Base-by-base conservation (phyloP, 2,797 vertebrate species). In the Lepilemur ruficaudatus region DNA sequence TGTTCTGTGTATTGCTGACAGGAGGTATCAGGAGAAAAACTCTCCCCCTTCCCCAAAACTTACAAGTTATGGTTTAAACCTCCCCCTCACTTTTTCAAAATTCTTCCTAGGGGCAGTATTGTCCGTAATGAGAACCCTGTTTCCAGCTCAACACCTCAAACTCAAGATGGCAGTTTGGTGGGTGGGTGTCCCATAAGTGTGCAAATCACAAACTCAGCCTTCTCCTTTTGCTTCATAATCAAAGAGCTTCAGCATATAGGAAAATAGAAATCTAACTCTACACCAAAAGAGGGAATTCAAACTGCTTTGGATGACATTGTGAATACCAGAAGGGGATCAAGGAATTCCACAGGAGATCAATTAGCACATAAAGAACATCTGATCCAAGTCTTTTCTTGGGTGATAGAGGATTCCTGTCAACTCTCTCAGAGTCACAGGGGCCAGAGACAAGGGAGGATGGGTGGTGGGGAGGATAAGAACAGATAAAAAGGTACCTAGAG, bases 91-190 rank as follows among this genome's bases (percentile, higher is more conserved):
- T 55, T 86, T 89, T 72, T 76, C 61, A 48, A 95, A 93, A 30
- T 46, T 48, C n/a, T 89, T 95, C 70, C 88, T 91, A 92, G 95
- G 88, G 92, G 93, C 28, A 0, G 70, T 87, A 94, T 76, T 57
- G 67, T 59, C 82, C 23, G 89, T 82, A 90, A 50, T 32, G 92
- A 95, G 63, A 91, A 82, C 30, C 11, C 28, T 25, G 6, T 80
- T 94, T 48, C 25, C 32, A 65, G 32, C 11, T 72, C 57, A 32
- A 32, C 13, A 67, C 23, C 57, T 67, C 15, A 50, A 59, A 25
- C 48, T 80, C 57, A 70, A 93, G 55, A 86, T 7, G 46, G 67
- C 43, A 50, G 32, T 15, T 84, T 30, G 38, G 32, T 93, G 59
- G 46, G 14, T 67, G 18, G 59, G 41, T 38, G 25, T 69, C 23